Evolutionary conservation across 2,888 invertebrate genomes (phyloP).

Genomic region (Fabriciana adippe): DNA sequence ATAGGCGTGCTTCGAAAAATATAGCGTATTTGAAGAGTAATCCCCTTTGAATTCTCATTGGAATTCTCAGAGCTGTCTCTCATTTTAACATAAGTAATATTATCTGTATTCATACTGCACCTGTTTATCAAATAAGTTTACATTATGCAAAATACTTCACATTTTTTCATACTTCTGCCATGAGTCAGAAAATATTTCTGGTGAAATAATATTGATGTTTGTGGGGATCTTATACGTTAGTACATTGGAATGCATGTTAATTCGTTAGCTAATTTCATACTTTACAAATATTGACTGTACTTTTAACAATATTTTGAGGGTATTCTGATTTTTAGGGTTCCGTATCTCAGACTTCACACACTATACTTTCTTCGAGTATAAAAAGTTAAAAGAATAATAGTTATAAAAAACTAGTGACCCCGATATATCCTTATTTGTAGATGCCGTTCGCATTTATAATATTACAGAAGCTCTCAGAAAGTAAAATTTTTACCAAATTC

Average conservation of each 20-base stretch:
- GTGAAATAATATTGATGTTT: not conserved
- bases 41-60: slow-evolving; percentile 52
- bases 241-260: no score
- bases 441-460: no score
- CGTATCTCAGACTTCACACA: no score
- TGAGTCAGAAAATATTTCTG: slow-evolving; percentile 25
- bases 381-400: no score
- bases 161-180: slow-evolving; percentile 24
- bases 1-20: slow-evolving; percentile 29
- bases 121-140: slow-evolving; percentile 24
- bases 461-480: no score
- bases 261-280: no score
- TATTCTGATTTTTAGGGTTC: not conserved
- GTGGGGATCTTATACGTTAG: no score
- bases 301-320: not conserved
- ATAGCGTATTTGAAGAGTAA: slow-evolving; percentile 40
- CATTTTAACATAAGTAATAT: slow-evolving; percentile 43
- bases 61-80: slow-evolving; percentile 54
- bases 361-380: no score
- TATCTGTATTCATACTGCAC: slow-evolving; percentile 47
- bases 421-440: no score
- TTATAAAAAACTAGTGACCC: no score
- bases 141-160: slow-evolving; percentile 25
- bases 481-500: no score
- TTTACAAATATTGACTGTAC: no score